Evolutionary conservation across 2,797 vertebrate genomes (phyloP).

Genomic region (Scarus forsteni): DNA sequence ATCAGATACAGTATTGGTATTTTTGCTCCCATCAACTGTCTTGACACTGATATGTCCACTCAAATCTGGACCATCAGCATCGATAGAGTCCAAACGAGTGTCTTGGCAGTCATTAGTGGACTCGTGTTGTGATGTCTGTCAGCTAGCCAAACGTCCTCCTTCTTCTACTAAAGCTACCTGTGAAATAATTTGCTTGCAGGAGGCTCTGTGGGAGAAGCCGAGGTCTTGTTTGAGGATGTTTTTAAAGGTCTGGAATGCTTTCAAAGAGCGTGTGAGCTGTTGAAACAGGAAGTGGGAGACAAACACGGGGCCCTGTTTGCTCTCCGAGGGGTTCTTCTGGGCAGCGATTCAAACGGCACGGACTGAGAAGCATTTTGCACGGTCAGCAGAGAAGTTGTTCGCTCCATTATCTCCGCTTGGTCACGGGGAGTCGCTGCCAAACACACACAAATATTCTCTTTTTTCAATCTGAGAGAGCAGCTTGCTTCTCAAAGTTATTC

Average conservation of each 20-base stretch:
- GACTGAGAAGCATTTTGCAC: slow-evolving; percentile 53
- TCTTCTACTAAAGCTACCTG: background rate
- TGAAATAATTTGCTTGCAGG: slow-evolving; percentile 25
- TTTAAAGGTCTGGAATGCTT: slow-evolving; percentile 29
- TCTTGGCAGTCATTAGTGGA: slow-evolving; percentile 39
- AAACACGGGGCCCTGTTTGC: slow-evolving; percentile 16
- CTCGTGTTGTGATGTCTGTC: slow-evolving; percentile 32
- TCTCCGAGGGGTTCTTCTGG: slow-evolving; percentile 47
- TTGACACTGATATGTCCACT: slow-evolving; percentile 22
- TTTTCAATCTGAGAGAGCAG: slow-evolving; percentile 20
- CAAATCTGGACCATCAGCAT: slow-evolving; percentile 20
- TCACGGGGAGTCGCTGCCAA: slow-evolving; percentile 23
- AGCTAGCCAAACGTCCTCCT: slow-evolving; percentile 13
- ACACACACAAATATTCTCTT: background rate
- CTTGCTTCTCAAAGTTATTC: slow-evolving; percentile 16
- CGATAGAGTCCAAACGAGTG: slow-evolving; percentile 10
- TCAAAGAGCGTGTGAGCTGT: slow-evolving; percentile 39
- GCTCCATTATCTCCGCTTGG: slow-evolving; percentile 53
- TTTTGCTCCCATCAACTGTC: too few relatives aligned
- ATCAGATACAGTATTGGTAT: too few relatives aligned
- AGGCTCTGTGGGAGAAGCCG: slow-evolving; percentile 9
- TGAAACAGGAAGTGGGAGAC: slow-evolving; percentile 36
- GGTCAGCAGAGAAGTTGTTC: slow-evolving; percentile 58
- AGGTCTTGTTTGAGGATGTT: slow-evolving; percentile 25
- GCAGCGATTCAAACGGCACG: slow-evolving; percentile 54